phyloP scores from a whole-genome alignment of 1,140 invertebrate species.

The Drosophila ercepeae region DNA sequence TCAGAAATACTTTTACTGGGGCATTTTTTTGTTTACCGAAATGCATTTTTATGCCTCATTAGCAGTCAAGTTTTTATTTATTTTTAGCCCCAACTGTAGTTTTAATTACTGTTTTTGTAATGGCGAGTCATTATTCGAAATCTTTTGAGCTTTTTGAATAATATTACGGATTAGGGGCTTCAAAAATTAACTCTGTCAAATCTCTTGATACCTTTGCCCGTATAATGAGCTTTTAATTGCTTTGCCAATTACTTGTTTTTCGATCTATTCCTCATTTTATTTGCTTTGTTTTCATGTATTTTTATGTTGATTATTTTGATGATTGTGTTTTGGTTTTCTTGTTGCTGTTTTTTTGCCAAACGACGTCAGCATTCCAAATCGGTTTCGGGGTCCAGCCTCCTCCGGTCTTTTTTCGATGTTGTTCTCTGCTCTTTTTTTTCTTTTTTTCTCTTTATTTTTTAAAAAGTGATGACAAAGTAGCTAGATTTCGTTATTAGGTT shows the following conservation, averaged over 20 bases:
- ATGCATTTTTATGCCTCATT: background rate
- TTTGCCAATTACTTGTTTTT: conserved; percentile 17
- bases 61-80: too few species aligned
- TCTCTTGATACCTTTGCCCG: conserved; percentile 2
- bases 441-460: background rate
- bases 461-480: background rate
- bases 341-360: background rate
- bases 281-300: background rate
- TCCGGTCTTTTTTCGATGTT: conserved; percentile 8
- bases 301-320: conserved; percentile 34
- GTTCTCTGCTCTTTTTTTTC: background rate
- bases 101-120: too few species aligned
- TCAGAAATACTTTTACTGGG: too few species aligned
- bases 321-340: conserved; percentile 53
- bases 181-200: background rate
- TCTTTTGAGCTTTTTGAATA: too few species aligned
- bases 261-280: background rate
- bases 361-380: conserved; percentile 25
- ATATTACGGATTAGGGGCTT: too few species aligned
- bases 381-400: conserved; percentile 34
- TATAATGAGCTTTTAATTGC: conserved; percentile 50
- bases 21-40: too few species aligned
- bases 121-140: background rate
- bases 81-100: too few species aligned
- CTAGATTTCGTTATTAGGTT: background rate